Evolutionary conservation across 92 coral and sea anemone species (phyloP).

Genomic region (Actinernus sp.): DNA sequence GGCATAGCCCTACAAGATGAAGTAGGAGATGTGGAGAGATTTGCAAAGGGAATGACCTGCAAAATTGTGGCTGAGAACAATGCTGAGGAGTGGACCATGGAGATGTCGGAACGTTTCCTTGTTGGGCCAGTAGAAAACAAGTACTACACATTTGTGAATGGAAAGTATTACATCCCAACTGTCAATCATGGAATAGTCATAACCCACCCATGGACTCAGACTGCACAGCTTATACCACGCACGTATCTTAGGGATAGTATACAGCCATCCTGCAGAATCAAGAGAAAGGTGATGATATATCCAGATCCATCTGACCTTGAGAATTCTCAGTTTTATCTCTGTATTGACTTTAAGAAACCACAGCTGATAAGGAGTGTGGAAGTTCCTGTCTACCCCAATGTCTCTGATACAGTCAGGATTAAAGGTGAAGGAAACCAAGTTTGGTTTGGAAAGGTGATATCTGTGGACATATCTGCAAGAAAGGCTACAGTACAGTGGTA

Average conservation of each 20-base stretch:
- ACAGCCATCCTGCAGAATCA: slow-evolving; percentile 41
- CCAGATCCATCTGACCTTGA: slow-evolving; percentile 62
- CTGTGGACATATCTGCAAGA: background rate
- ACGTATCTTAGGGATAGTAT: slow-evolving; percentile 41
- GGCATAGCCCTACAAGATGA: slow-evolving; percentile 20
- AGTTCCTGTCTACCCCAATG: slow-evolving; percentile 63
- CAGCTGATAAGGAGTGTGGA: slow-evolving; percentile 15
- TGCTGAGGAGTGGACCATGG: slow-evolving; percentile 51
- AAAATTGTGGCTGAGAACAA: slow-evolving; percentile 20
- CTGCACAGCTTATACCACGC: slow-evolving; percentile 34
- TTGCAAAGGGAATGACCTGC: slow-evolving; percentile 15
- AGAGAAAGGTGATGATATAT: slow-evolving; percentile 63
- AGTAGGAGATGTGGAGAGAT: slow-evolving; percentile 24
- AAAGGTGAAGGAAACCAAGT: slow-evolving; percentile 49
- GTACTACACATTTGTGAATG: slow-evolving; percentile 53
- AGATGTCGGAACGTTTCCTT: slow-evolving; percentile 8
- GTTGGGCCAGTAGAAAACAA: slow-evolving; percentile 36
- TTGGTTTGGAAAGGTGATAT: slow-evolving; percentile 32
- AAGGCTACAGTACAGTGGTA: slow-evolving; percentile 13
- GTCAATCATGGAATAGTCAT: slow-evolving; percentile 25
- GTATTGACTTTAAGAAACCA: slow-evolving; percentile 56
- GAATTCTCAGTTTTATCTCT: slow-evolving; percentile 46
- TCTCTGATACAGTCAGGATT: slow-evolving; percentile 42
- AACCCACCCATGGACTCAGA: slow-evolving; percentile 59
- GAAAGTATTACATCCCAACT: slow-evolving; percentile 55